phyloP scores from a whole-genome alignment of 2,113 vertebrate genomes.

The Crotalus horridus region DNA sequence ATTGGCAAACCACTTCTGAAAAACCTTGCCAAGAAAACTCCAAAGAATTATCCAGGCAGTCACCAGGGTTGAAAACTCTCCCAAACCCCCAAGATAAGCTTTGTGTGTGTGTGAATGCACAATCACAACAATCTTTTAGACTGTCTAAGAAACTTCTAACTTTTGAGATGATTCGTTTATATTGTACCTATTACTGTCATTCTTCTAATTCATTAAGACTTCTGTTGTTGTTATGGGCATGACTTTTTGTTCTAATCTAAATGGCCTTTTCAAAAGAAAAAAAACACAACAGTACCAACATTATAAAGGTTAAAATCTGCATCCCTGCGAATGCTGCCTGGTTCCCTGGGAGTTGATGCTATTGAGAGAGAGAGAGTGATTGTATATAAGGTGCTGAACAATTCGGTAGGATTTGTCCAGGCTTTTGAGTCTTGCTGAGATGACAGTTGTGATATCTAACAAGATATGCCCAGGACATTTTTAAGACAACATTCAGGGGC shows the following conservation, averaged over 20 bases:
- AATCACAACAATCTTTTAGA: background rate
- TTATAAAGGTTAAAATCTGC: slow-evolving; percentile 67
- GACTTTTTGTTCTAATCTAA: slow-evolving; percentile 46
- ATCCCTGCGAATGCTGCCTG: slow-evolving; percentile 53
- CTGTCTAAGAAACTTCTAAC: background rate
- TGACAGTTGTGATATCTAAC: background rate
- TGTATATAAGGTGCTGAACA: background rate
- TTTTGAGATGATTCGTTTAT: background rate
- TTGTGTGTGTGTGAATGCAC: background rate
- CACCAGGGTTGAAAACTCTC: background rate
- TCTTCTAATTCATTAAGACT: background rate
- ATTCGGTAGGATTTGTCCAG: background rate
- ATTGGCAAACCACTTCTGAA: background rate
- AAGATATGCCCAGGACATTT: background rate
- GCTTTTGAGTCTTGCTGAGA: background rate
- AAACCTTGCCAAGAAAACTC: background rate
- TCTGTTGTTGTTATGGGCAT: slow-evolving; percentile 9
- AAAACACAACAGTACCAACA: slow-evolving; percentile 48
- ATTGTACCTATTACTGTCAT: background rate
- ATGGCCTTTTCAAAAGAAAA: slow-evolving; percentile 61
- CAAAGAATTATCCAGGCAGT: background rate
- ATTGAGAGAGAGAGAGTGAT: background rate
- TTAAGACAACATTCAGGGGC: background rate
- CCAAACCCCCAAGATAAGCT: background rate
- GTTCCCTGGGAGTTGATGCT: slow-evolving; percentile 35